Evolutionary conservation across 2,888 invertebrate species (phyloP), one percentile per base, ranked within the genome.

Genomic region (Drosophila conformis): DNA sequence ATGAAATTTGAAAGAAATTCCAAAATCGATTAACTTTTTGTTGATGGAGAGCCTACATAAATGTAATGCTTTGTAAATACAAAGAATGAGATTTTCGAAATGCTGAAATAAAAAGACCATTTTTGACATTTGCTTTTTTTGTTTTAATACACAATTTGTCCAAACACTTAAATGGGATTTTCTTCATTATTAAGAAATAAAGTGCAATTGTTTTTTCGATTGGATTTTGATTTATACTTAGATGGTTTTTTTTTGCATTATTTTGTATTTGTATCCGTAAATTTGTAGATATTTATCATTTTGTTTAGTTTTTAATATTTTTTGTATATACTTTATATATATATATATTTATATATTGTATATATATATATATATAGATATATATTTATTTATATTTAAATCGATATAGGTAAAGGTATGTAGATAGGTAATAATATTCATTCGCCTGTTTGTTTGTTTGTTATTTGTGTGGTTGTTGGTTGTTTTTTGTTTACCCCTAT

Each of bases 91-190:
- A n/a, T 46, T n/a, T 27, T 13, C 46, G 25, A 48, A 25, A n/a
- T 52, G 36, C 11, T 1, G n/a, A 58, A 79, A 68, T 72, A 46
- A 83, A 83, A 85, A 76, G 48, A 73, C 29, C 49, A 64, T 11
- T 54, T 54, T 54, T 54, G 61, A 82, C 63, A 73, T 83, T 79
- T 79, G 53, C 51, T 72, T 80, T 78, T 78, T 38, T 81, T 74
- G 60, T 78, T 89, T 88, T 85, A 89, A 88, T 88, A 88, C 89
- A 89, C 87, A 89, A 76, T 89, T 85, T 89, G 87, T 91, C 91
- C 91, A 91, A 91, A 91, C 91, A 91, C 87, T 91, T 91, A 91
- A 91, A 90, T 89, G 87, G 90, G 87, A 82, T 87, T 91, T 88
- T 82, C 78, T 87, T 89, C 82, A 83, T 85, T 85, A 89, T 82